These are phyloP conservation scores for Epinephelus malabaricus DNA, from an alignment of 2,797 vertebrate genomes.

Conservation along the genomic window DNA sequence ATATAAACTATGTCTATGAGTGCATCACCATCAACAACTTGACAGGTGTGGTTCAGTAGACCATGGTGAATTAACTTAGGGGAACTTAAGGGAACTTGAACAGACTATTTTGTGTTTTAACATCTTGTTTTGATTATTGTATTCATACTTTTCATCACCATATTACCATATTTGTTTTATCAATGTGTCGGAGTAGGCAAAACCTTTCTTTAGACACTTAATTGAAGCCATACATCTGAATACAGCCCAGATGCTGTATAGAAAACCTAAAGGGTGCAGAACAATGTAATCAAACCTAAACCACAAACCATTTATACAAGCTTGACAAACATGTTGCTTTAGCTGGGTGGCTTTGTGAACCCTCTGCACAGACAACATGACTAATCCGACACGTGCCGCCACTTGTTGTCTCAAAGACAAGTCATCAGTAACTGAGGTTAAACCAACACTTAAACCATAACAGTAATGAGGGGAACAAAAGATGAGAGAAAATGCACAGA, in stretches of 20 bases:
- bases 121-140: slow-evolving; percentile 1
- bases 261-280: too few species aligned
- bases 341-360: slow-evolving; percentile 33
- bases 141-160: not conserved
- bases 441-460: slow-evolving; percentile 42
- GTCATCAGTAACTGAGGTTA: slow-evolving; percentile 48
- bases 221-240: not conserved
- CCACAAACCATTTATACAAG: not conserved
- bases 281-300: too few species aligned
- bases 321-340: not conserved
- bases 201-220: not conserved
- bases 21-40: not conserved
- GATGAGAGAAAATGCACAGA: slow-evolving; percentile 45
- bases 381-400: slow-evolving; percentile 29
- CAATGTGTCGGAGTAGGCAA: not conserved
- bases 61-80: not conserved
- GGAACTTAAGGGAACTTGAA: not conserved
- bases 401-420: slow-evolving; percentile 10
- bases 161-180: not conserved
- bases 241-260: too few species aligned
- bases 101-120: not conserved
- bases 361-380: slow-evolving; percentile 12
- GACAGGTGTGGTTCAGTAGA: not conserved
- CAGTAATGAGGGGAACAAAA: slow-evolving; percentile 30
- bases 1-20: not conserved